Base-by-base conservation (phyloP, 2,888 invertebrate genomes). In the Incurvaria masculella region DNA sequence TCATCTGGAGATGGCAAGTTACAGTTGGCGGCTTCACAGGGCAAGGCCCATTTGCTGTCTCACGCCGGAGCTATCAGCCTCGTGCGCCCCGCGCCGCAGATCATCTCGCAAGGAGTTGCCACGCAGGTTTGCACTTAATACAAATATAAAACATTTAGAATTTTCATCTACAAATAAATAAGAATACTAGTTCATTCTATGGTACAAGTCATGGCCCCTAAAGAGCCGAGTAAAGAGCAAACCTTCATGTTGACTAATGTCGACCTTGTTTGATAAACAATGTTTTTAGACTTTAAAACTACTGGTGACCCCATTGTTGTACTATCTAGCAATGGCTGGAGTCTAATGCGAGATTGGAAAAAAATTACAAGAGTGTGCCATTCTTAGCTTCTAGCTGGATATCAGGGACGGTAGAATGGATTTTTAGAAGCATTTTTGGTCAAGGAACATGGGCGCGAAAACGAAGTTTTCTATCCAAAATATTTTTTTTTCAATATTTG, bases 1-100 rank as follows among this genome's bases (percentile, higher is more conserved):
- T 74, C 68, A 61, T 59, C 69, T 20, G 79, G 78, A 52, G 68
- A 75, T 42, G 79, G 78, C 68, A 78, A 78, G 75, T 66, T 76
- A 51, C 76, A 79, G 60, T 60, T 79, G 50, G 65, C 78, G 39
- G 59, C 73, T 46, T 70, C 69, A 10, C 75, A 73, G 56, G 55
- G 67, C 23, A 78, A 76, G 59, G 66, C 68, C 43, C 79, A 76
- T 60, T 63, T 76, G 52, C 64, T 75, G 48, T 60, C 71, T 26
- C 78, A 78, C 52, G 58, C 72, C 27, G 71, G 66, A 47, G 60
- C 73, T 47, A 64, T 75, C 52, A 68, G 71, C 42, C 58, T 76
- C 53, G 72, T 78, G 69, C 75, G 78, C 62, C 67, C 76, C 57
- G 65, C 74, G 50, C 64, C 75, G 51, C 76, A 78, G 62, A 74